Percentiles rank a stretch among this genome's conserved stretches.
Evolutionary conservation across 2,797 vertebrate species (phyloP).

Genomic region (Melopsittacus undulatus): DNA sequence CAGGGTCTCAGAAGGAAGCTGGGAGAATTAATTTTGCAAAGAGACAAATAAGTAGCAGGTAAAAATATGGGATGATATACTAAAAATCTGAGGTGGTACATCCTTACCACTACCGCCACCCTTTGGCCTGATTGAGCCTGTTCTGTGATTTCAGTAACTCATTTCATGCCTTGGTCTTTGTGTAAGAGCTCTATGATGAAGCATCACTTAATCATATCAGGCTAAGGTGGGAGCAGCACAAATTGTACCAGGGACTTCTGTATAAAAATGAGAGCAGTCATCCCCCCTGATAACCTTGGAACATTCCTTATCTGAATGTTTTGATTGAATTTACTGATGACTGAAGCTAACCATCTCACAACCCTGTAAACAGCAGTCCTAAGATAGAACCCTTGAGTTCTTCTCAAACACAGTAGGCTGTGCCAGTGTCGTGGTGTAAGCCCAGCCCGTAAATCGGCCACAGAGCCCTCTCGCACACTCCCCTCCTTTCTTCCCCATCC

Average conservation of each 20-base stretch:
- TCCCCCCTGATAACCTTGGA: not conserved
- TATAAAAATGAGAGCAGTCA: not conserved
- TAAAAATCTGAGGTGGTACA: not conserved
- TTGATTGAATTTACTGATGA: not conserved
- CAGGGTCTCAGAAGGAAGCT: not conserved
- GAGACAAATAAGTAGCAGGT: not conserved
- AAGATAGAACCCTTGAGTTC: not conserved
- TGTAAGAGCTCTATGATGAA: not conserved
- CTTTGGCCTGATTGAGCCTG: not conserved
- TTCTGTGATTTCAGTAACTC: not conserved
- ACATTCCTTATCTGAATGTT: not conserved
- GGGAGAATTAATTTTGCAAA: not conserved
- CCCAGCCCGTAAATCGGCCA: too few relatives aligned
- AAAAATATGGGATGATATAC: not conserved
- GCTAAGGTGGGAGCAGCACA: not conserved
- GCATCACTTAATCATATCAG: not conserved
- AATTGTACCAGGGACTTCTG: not conserved
- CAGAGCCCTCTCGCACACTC: too few relatives aligned
- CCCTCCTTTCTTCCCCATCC: too few relatives aligned
- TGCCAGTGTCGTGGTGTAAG: not conserved
- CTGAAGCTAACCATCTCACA: not conserved
- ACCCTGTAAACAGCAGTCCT: not conserved
- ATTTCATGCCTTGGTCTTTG: not conserved
- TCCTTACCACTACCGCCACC: not conserved
- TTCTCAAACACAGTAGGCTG: not conserved